Evolutionary conservation across 2,113 vertebrate species (phyloP).

Genomic region (Sebastes fasciatus): DNA sequence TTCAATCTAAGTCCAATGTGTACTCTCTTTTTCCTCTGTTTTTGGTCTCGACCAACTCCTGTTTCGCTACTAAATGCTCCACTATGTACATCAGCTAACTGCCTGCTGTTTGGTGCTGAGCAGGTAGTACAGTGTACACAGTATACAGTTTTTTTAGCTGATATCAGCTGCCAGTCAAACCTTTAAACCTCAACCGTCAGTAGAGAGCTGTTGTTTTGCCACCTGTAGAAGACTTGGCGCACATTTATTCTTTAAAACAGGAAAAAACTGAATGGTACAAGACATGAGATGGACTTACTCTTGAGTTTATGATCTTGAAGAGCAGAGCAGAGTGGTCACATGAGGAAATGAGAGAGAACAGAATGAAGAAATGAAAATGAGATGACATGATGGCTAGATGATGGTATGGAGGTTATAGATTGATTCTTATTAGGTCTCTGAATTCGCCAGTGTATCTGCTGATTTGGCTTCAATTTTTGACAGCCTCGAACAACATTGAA

Average conservation of each 20-base stretch:
- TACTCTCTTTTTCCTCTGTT: too few relatives aligned
- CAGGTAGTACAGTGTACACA: too few relatives aligned
- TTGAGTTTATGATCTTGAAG: slow-evolving; percentile 82
- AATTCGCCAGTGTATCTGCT: not conserved
- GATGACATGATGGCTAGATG: slow-evolving; percentile 2
- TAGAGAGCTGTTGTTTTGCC: not conserved
- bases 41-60: too few relatives aligned
- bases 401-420: not conserved
- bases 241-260: not conserved
- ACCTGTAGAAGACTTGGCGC: not conserved
- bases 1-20: too few relatives aligned
- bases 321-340: slow-evolving; percentile 37
- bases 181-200: not conserved
- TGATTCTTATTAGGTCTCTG: not conserved
- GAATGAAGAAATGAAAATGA: slow-evolving; percentile 10
- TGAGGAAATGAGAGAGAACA: slow-evolving; percentile 32
- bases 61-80: too few relatives aligned
- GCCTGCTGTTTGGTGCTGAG: too few relatives aligned
- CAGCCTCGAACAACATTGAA: not conserved
- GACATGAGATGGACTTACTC: slow-evolving; percentile 75
- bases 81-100: too few relatives aligned
- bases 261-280: not conserved
- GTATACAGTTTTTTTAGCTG: too few relatives aligned
- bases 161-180: too few relatives aligned
- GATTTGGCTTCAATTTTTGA: not conserved